phyloP scores from a whole-genome alignment of 2,888 invertebrate genomes.

The Sclerodermus sp. region DNA sequence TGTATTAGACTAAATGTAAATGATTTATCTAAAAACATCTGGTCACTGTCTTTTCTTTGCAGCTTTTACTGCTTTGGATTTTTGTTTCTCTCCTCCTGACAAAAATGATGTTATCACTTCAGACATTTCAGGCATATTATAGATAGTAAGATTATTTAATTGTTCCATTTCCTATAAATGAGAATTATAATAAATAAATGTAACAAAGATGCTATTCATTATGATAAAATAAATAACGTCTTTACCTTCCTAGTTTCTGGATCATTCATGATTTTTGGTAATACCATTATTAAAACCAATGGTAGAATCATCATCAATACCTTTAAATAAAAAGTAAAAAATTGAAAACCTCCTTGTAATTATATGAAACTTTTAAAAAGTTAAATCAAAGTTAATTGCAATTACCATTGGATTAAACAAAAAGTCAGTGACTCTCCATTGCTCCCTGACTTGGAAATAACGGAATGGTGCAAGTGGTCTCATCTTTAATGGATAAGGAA shows the following conservation, averaged over 20 bases:
- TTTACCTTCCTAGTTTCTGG: constrained; percentile 90
- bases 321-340: constrained; percentile 50
- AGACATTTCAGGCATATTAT: constrained; percentile 92
- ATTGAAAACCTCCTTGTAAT: neutral
- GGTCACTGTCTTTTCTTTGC: constrained; percentile 56
- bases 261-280: constrained; percentile 97
- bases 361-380: constrained; percentile 1
- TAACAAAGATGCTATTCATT: neutral
- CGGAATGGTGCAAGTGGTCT: constrained; percentile 78
- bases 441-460: constrained; percentile 92
- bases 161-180: constrained; percentile 78
- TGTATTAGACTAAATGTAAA: neutral
- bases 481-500: constrained; percentile 90
- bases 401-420: constrained; percentile 90
- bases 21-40: constrained; percentile 7
- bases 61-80: constrained; percentile 57
- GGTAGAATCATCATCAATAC: constrained; percentile 96
- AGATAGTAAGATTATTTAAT: constrained; percentile 76
- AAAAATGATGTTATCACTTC: constrained; percentile 90
- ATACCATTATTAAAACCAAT: constrained; percentile 82
- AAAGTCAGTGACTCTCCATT: constrained; percentile 96
- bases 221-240: constrained; percentile 10
- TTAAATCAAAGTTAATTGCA: neutral
- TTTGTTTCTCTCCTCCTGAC: constrained; percentile 68
- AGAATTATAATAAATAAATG: neutral